Base-by-base conservation (phyloP, 2,113 vertebrate genomes). In the Xenotilapia flavipinnis region DNA sequence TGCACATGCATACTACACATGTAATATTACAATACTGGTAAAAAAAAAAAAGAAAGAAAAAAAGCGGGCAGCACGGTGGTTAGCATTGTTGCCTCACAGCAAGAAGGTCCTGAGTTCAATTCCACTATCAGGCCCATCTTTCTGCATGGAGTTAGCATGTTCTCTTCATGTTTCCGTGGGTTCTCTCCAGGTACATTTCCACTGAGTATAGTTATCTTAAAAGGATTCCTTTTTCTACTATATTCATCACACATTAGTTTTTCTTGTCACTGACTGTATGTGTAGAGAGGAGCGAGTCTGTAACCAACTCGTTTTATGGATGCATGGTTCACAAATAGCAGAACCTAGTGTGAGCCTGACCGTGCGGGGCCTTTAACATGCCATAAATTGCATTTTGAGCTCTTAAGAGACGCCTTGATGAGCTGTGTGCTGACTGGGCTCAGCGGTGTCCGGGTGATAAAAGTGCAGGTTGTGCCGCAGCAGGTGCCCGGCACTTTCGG, bases 401-500 rank as follows among this genome's bases (percentile, higher is more conserved):
- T 85, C 62, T 87, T 89, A 81, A 83, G 84, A 68, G 68, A 42
- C 3, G 80, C 31, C 56, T 79, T 89, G 88, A 92, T 92, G 88
- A 91, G 90, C 70, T 19, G 81, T 84, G 47, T 80, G 83, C 89
- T 85, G 82, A 68, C 87, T 90, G 89, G 49, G 88, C 81, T 88
- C 82, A 68, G 83, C 49, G 17, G 85, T 70, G 79, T 80, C 86
- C 85, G 79, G 86, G 89, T 93, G 90, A 82, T 93, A 81, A 85
- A 91, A 85, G 87, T 90, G 91, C 87, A 81, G 42, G 83, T 91
- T 90, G 86, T 83, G 83, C 82, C 83, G 77, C 90, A 93, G 93
- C 95, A 93, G 92, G 94, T 90, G 92, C 91, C 89, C 85, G 9
- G 68, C 56, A 87, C 77, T 90, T 82, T 56, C 81, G 6, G 86